These are phyloP conservation scores for Argynnis bischoffii DNA, from an alignment of 2,888 invertebrate species.

Conservation along the genomic window DNA sequence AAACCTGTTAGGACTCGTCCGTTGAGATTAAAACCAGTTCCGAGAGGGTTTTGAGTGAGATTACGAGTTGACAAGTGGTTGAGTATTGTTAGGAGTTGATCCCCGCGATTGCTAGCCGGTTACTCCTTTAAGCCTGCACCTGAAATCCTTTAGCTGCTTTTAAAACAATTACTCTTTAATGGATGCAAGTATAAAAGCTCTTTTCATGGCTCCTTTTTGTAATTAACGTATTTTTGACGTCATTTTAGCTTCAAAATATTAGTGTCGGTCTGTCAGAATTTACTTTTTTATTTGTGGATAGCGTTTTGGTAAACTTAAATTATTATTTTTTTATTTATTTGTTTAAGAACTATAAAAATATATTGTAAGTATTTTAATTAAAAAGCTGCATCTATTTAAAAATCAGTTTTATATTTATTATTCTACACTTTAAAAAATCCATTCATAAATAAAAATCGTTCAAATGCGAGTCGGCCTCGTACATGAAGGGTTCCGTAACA, in stretches of 20 bases:
- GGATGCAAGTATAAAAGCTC: conserved; percentile 13
- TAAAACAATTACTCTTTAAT: conserved; percentile 31
- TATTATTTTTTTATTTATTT: not conserved
- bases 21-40: conserved; percentile 43
- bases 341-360: too few species aligned
- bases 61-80: conserved; percentile 60
- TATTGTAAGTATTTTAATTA: too few species aligned
- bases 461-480: too few species aligned
- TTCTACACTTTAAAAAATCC: too few species aligned
- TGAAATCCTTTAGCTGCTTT: conserved; percentile 33
- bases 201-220: conserved; percentile 7
- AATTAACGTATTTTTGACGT: conserved; percentile 3
- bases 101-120: conserved; percentile 45
- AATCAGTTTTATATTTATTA: too few species aligned
- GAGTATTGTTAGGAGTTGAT: conserved; percentile 55
- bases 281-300: not conserved
- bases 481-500: too few species aligned
- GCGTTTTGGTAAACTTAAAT: too few species aligned
- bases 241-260: conserved; percentile 1
- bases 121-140: conserved; percentile 34
- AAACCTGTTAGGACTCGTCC: conserved; percentile 48
- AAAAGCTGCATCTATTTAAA: too few species aligned
- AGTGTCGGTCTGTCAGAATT: not conserved
- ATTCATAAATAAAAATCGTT: too few species aligned
- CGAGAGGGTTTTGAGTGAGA: conserved; percentile 47